phyloP scores from a whole-genome alignment of 2,113 vertebrate species.

The Laticauda colubrina region DNA sequence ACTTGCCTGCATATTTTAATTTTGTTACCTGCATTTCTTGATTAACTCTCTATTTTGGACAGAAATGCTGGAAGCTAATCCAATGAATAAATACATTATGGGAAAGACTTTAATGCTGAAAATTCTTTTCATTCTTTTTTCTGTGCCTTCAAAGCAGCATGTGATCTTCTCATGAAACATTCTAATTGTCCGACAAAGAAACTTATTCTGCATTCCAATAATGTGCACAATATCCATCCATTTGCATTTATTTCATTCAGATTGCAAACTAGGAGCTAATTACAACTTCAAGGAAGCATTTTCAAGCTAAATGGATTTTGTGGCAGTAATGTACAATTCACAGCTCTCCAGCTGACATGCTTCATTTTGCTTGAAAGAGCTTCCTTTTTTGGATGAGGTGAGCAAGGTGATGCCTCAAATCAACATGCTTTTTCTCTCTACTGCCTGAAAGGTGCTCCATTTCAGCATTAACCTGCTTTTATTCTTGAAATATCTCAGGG shows the following conservation, averaged over 20 bases:
- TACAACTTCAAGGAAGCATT: slow-evolving; percentile 6
- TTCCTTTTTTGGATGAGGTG: not conserved
- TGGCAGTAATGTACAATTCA: not conserved
- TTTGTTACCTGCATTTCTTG: not conserved
- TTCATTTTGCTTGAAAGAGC: not conserved
- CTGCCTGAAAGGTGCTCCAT: not conserved
- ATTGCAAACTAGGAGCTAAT: not conserved
- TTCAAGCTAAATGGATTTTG: not conserved
- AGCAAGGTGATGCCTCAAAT: not conserved
- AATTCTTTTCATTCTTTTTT: not conserved
- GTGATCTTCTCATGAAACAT: not conserved
- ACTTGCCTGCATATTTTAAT: not conserved
- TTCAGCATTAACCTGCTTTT: not conserved
- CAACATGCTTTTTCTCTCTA: not conserved
- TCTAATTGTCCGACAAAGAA: not conserved
- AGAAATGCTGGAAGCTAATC: not conserved
- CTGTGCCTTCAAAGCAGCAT: not conserved
- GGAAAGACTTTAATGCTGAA: not conserved
- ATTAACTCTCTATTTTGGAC: not conserved
- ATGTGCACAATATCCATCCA: not conserved
- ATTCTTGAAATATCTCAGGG: not conserved
- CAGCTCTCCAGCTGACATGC: not conserved
- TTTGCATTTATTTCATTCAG: slow-evolving; percentile 1
- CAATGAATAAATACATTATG: not conserved
- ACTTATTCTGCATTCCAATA: not conserved